Evolutionary conservation across 2,113 vertebrate genomes (phyloP).

Genomic region (Notiomystis cincta): DNA sequence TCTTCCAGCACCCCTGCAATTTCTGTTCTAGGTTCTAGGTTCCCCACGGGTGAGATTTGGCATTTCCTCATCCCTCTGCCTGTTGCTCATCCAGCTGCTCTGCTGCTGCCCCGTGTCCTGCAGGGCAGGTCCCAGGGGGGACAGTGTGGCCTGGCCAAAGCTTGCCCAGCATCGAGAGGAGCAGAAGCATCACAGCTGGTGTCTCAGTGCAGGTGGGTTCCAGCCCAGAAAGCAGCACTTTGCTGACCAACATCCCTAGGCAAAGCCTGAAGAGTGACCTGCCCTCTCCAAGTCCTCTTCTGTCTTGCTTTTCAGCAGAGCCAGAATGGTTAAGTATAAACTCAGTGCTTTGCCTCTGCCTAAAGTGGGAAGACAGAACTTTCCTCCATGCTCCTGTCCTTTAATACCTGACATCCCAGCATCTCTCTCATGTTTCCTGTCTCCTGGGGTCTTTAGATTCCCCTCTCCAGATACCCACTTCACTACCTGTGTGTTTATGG

Average conservation of each 20-base stretch:
- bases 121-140: background rate
- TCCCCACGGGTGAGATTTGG: background rate
- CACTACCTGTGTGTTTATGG: background rate
- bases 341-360: background rate
- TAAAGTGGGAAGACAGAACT: background rate
- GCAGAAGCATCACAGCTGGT: background rate
- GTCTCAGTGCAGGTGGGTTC: background rate
- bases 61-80: background rate
- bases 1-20: background rate
- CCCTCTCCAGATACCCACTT: background rate
- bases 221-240: background rate
- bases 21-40: fast-evolving
- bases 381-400: background rate
- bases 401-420: background rate
- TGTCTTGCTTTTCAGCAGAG: background rate
- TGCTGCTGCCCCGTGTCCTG: background rate
- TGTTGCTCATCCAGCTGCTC: background rate
- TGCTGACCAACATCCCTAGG: background rate
- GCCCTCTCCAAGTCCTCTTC: background rate
- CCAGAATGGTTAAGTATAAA: background rate
- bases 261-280: background rate
- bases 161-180: background rate
- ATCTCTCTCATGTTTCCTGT: background rate
- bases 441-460: background rate
- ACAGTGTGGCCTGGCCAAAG: background rate